Evolutionary conservation across 2,888 invertebrate species (phyloP), one percentile per base, ranked within the genome.

Genomic region (Scaptomyza tumidula): DNA sequence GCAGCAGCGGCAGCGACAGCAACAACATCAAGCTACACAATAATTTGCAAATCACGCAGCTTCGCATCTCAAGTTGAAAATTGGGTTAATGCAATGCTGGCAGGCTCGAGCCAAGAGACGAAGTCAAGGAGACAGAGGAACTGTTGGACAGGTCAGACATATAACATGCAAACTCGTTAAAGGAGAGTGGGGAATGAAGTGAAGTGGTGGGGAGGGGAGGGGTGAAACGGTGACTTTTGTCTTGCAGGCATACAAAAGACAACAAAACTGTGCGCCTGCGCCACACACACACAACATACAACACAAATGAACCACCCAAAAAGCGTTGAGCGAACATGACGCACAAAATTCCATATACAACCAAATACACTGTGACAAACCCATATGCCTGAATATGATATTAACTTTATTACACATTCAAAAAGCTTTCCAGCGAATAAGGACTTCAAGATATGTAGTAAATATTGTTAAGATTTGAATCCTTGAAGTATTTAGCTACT

Each of bases 21-120:
- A 49, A 29, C 59, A 56, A 45, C 53, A 19, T 41, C 58, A 39
- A 52, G 55, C 58, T 64, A 29, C 43, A 64, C 59, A 63, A 66
- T 86, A 86, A 88, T 86, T 86, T 86, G 86, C 89, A 88, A 88
- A 86, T 88, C 89, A 86, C 87, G 85, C 86, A 79, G 79, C 80
- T 80, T 84, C 86, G 80, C 86, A 88, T 83, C 88, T 78, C 88
- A 84, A 84, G 85, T 73, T 81, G 82, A 71, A 82, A 82, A 83
- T 86, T 86, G 85, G 89, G 89, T 86, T 86, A 86, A 86, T 86
- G 86, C 85, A 88, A 83, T 84, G 78, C 78, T 79, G 80, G 60
- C 66, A 73, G 74, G 55, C 61, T 41, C 52, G 44, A 58, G 31
- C 58, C 56, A 49, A 49, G 49, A 16, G 16, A 50, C 43, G 46